These are phyloP conservation scores for Chironex yamaguchii DNA, from an alignment of 30 jellyfish, hydroid and myxozoan species.

Conservation along the genomic window DNA sequence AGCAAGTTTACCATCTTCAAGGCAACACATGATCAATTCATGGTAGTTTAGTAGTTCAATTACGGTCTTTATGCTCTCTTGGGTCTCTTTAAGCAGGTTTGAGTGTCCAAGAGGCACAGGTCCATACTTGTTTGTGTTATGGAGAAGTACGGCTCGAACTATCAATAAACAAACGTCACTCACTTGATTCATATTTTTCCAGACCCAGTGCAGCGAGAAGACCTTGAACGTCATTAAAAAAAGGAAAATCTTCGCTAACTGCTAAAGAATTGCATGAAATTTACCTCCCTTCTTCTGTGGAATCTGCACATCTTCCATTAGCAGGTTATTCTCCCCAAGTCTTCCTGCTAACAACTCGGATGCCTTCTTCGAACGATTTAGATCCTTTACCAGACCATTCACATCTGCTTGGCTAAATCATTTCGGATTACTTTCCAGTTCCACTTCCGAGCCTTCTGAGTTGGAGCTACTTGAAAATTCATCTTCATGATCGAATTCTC, in stretches of 20 bases:
- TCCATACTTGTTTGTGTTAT: constrained; percentile 18
- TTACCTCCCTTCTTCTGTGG: too few species aligned
- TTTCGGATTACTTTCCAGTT: too few species aligned
- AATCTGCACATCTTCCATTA: neutral
- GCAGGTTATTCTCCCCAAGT: constrained; percentile 13
- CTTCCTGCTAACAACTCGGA: constrained; percentile 35
- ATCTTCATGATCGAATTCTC: too few species aligned
- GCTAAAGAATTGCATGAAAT: neutral
- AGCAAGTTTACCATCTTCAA: constrained; percentile 23
- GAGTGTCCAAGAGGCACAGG: constrained; percentile 57
- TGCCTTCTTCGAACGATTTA: constrained; percentile 29
- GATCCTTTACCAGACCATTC: neutral
- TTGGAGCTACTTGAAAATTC: constrained; percentile 8
- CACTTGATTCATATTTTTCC: neutral
- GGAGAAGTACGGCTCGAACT: constrained; percentile 33
- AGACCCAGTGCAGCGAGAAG: neutral
- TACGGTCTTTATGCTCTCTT: constrained; percentile 10
- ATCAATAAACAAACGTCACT: constrained; percentile 38
- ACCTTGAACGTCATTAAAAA: neutral
- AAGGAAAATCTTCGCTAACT: constrained; percentile 7
- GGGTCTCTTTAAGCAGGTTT: constrained; percentile 19
- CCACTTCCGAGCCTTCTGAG: neutral
- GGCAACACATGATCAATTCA: constrained; percentile 16
- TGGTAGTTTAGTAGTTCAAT: constrained; percentile 11
- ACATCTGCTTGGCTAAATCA: constrained; percentile 27